Evolutionary conservation across 2,113 vertebrate genomes (phyloP).

Genomic region (Tapirus terrestris): DNA sequence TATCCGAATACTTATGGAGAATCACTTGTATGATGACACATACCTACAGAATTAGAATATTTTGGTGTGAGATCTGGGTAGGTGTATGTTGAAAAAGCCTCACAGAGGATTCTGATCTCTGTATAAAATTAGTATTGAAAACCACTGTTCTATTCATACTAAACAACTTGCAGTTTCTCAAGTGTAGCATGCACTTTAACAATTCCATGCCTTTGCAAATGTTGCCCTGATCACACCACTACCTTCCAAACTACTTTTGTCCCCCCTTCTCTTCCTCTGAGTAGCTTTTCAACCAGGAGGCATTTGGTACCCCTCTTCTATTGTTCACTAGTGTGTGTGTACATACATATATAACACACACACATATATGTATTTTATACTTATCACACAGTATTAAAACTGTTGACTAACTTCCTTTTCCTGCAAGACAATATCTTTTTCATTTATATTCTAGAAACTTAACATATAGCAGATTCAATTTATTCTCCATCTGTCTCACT

Average conservation of each 20-base stretch:
- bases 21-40: background rate
- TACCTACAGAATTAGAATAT: constrained; percentile 16
- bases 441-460: constrained; percentile 40
- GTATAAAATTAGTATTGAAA: background rate
- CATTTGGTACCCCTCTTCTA: background rate
- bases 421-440: background rate
- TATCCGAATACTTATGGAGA: background rate
- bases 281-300: background rate
- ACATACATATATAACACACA: background rate
- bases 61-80: background rate
- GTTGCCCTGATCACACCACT: background rate
- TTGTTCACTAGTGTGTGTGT: background rate
- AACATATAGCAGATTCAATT: background rate
- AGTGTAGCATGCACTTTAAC: background rate
- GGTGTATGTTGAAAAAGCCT: background rate
- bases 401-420: constrained; percentile 33
- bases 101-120: background rate
- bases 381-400: background rate
- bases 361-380: background rate
- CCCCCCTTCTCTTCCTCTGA: background rate
- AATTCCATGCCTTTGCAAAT: background rate
- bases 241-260: background rate
- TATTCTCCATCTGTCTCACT: background rate
- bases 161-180: background rate
- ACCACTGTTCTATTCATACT: background rate